Conservation (phyloP, 2,797 vertebrate genomes). For the Rhyacichthys aspro region DNA sequence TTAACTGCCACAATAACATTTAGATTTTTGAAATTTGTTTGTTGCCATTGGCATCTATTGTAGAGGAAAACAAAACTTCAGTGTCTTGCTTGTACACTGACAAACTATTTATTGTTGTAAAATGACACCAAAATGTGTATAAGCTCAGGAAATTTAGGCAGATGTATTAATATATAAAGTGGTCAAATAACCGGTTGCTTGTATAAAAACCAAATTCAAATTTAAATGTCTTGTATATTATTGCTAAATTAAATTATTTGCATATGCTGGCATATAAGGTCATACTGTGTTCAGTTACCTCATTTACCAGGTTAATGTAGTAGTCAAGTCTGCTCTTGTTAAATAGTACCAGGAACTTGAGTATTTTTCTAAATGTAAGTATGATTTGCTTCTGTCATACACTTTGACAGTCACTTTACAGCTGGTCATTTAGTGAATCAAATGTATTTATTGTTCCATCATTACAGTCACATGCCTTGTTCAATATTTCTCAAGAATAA, state of each 20-base stretch:
- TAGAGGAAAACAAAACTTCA: background rate
- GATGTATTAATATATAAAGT: slow-evolving; percentile 60
- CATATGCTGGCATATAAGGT: slow-evolving; percentile 37
- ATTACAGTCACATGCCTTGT: slow-evolving; percentile 59
- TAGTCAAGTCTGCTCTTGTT: slow-evolving; percentile 34
- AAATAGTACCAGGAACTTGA: slow-evolving; percentile 35
- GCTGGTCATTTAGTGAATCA: slow-evolving; percentile 51
- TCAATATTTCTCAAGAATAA: slow-evolving; percentile 68
- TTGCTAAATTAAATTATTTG: slow-evolving; percentile 18
- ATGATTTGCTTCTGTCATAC: slow-evolving; percentile 30
- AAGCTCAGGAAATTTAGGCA: slow-evolving; percentile 71
- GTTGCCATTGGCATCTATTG: slow-evolving; percentile 5
- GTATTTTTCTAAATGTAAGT: slow-evolving; percentile 44
- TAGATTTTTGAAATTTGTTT: slow-evolving; percentile 25
- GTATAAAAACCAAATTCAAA: slow-evolving; percentile 24
- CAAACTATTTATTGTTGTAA: slow-evolving; percentile 44
- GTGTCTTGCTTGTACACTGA: slow-evolving; percentile 20
- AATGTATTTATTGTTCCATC: slow-evolving; percentile 65
- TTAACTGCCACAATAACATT: slow-evolving; percentile 36
- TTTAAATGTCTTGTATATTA: background rate
- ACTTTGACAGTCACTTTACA: slow-evolving; percentile 25
- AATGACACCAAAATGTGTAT: slow-evolving; percentile 58
- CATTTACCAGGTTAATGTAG: slow-evolving; percentile 41
- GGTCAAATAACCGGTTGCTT: slow-evolving; percentile 31
- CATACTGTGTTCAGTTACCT: slow-evolving; percentile 48